phyloP scores from a whole-genome alignment of 2,113 vertebrate genomes.

The Hypanus sabinus region DNA sequence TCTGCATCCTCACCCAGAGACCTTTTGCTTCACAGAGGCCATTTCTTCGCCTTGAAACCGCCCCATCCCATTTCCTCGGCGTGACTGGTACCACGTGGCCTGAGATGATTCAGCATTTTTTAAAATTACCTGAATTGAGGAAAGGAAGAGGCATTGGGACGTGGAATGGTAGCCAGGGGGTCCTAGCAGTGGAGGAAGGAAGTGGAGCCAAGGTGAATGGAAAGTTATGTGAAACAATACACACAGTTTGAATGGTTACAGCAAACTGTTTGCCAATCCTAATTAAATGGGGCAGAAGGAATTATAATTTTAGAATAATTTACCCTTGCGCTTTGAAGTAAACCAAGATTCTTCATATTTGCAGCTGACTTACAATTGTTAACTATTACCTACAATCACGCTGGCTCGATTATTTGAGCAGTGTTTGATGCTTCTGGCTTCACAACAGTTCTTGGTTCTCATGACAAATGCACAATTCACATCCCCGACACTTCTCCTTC shows the following conservation, averaged over 20 bases:
- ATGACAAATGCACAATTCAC: background rate
- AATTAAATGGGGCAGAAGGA: background rate
- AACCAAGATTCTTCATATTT: background rate
- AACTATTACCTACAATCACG: background rate
- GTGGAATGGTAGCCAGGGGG: too few species aligned
- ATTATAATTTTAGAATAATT: slow-evolving; percentile 23
- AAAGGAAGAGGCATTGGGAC: background rate
- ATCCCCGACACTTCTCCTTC: background rate
- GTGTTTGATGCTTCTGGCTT: background rate
- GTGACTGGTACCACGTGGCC: background rate
- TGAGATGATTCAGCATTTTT: background rate
- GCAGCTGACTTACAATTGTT: too few species aligned
- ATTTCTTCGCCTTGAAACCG: background rate
- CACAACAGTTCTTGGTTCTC: background rate
- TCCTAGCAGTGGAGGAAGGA: background rate
- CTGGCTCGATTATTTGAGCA: background rate
- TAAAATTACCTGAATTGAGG: background rate
- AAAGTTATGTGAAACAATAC: background rate
- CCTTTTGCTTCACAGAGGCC: background rate
- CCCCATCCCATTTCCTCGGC: background rate
- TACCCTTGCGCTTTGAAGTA: background rate
- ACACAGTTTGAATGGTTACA: background rate
- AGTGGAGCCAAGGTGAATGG: background rate
- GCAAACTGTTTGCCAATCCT: background rate
- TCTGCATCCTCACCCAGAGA: background rate